Evolutionary conservation across 2,113 vertebrate genomes (phyloP), one percentile per base, ranked within the genome.

Genomic region (Python bivittatus): DNA sequence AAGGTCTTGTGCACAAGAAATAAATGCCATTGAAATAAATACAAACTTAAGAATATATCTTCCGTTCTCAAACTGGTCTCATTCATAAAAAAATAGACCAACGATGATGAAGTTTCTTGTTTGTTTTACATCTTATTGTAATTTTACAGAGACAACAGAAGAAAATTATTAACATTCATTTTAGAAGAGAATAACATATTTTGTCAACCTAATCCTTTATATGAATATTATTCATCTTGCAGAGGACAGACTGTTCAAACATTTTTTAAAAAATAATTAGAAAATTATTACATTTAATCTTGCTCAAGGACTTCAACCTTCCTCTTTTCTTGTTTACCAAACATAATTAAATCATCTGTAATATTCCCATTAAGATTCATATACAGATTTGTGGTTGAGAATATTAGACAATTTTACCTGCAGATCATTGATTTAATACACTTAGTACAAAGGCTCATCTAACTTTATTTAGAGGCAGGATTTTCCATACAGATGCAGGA

Each of bases 241-340:
- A 42, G 17, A n/a, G 15, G 17, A 57, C 20, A 48, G 57, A 27
- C 57, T 27, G 27, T 29, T 84, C 33, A n/a, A 15, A 56, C 11
- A 33, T 13, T 13, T n/a, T 10, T 84, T 60, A n/a, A 33, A 52
- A n/a, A 89, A 9, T 52, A 52, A 53, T 52, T n/a, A 68, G 27
- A 90, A 72, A 72, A 53, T 48, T 53, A 22, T 90, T 72, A 79
- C 20, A 54, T 54, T 53, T 93, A 93, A 90, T 38, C 95, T 96
- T 85, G 7, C n/a, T 68, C 25, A 52, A 48, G 27, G 2, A 23
- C 23, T n/a, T 25, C 13, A 38, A 44, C 9, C 33, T 61, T 22
- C 48, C 12, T 52, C 48, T 52, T 72, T 33, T 72, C 56, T 22
- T 22, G 42, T 3, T 23, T 10, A 53, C 20, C 17, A 79, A 52